Evolutionary conservation across 2,797 vertebrate species (phyloP).

Genomic region (Dryobates pubescens): DNA sequence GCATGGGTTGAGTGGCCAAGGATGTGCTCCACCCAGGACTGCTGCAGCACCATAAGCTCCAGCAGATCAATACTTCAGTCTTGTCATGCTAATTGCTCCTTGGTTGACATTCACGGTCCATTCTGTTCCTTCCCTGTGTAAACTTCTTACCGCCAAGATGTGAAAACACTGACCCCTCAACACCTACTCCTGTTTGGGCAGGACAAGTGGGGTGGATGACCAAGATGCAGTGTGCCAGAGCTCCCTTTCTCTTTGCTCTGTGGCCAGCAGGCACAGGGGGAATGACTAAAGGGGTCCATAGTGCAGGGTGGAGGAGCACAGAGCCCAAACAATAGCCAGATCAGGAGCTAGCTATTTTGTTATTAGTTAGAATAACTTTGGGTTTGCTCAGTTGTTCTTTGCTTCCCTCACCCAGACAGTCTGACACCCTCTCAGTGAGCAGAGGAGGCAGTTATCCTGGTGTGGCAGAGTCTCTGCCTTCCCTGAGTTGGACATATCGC

Average conservation of each 20-base stretch:
- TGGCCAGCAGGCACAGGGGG: background rate
- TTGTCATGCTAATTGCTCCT: conserved; percentile 89
- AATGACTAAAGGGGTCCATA: background rate
- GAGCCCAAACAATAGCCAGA: background rate
- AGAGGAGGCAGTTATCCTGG: background rate
- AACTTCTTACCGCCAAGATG: conserved; percentile 77
- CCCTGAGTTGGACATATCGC: background rate
- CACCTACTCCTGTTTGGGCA: conserved; percentile 70
- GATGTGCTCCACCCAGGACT: conserved; percentile 37
- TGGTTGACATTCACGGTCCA: conserved; percentile 82
- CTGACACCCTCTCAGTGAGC: background rate
- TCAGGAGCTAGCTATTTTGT: background rate
- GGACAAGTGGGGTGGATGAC: conserved; percentile 77
- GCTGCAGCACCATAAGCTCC: conserved; percentile 79
- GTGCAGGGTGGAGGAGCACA: background rate
- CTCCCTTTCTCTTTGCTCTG: background rate
- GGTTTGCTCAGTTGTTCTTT: background rate
- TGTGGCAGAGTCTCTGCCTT: background rate
- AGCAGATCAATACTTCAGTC: conserved; percentile 84
- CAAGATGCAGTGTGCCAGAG: conserved; percentile 80
- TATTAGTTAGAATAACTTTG: background rate
- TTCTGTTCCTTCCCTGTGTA: conserved; percentile 71
- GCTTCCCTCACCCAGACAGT: background rate
- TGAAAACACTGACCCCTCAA: conserved; percentile 72
- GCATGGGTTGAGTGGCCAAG: background rate